phyloP scores from a whole-genome alignment of 2,113 vertebrate species.

The Muntiacus muntjak region DNA sequence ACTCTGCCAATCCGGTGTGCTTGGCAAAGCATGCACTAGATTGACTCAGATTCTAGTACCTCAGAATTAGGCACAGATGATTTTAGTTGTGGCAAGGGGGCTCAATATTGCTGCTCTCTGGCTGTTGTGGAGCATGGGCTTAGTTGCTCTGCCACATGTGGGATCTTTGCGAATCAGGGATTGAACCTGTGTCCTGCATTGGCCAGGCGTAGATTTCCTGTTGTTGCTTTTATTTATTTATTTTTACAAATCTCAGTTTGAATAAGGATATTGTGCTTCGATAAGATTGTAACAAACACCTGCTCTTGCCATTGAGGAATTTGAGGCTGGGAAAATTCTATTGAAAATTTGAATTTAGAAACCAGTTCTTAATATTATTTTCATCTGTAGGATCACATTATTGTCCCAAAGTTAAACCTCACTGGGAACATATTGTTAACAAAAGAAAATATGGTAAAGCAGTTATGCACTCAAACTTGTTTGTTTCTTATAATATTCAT shows the following conservation, averaged over 20 bases:
- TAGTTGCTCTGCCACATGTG: background rate
- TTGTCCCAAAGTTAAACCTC: constrained; percentile 6
- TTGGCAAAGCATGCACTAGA: background rate
- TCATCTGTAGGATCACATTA: background rate
- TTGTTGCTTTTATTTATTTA: background rate
- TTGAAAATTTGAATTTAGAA: constrained; percentile 19
- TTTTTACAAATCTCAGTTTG: constrained; percentile 27
- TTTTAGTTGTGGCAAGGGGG: background rate
- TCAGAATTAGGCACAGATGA: background rate
- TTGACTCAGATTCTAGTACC: background rate
- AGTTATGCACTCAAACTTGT: background rate
- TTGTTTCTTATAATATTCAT: background rate
- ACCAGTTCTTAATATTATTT: background rate
- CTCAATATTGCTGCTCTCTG: background rate
- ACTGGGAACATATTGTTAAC: background rate
- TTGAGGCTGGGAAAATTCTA: background rate
- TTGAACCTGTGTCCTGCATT: background rate
- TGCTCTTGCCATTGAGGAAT: constrained; percentile 13
- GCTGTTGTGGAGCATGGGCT: background rate
- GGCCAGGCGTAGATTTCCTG: background rate
- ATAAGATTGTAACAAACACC: background rate
- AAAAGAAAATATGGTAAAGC: background rate
- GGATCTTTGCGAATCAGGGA: background rate
- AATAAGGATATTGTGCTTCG: constrained; percentile 33
- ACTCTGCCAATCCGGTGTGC: background rate